These are phyloP conservation scores for Orthosia gracilis DNA, from an alignment of 2,888 invertebrate genomes.

Conservation along the genomic window DNA sequence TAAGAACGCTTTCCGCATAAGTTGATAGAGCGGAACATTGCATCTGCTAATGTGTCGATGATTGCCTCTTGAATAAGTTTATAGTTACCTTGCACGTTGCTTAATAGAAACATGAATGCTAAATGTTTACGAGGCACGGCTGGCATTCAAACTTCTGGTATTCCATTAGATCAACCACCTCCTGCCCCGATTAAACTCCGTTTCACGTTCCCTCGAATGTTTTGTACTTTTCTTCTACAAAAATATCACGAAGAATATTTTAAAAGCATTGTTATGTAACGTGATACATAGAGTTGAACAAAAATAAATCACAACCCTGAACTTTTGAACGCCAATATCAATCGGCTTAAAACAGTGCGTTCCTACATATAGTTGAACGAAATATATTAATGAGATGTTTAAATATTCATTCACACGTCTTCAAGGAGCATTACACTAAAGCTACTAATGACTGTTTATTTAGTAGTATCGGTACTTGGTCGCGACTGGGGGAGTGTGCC, in stretches of 20 bases:
- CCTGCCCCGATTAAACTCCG: conserved; percentile 5
- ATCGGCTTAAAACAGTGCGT: conserved; percentile 37
- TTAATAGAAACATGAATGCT: conserved; percentile 54
- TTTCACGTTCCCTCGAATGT: neutral
- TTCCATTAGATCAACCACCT: conserved; percentile 28
- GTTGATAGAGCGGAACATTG: conserved; percentile 42
- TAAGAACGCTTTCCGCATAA: conserved; percentile 21
- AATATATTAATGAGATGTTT: conserved; percentile 51
- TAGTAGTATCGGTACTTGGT: conserved; percentile 59
- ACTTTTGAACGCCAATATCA: conserved; percentile 44
- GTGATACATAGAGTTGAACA: conserved; percentile 16
- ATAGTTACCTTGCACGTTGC: conserved; percentile 41
- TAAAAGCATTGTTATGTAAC: conserved; percentile 11
- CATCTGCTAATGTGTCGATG: conserved; percentile 35
- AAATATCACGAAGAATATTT: neutral
- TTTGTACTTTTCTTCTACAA: neutral
- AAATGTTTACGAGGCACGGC: conserved; percentile 48
- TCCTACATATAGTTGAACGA: conserved; percentile 17
- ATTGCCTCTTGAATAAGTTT: conserved; percentile 38
- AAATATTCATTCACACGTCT: conserved; percentile 53
- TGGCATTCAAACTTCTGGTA: conserved; percentile 50
- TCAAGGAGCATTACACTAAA: conserved; percentile 34
- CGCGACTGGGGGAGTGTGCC: conserved; percentile 61
- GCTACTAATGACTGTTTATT: conserved; percentile 59
- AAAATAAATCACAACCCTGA: conserved; percentile 56